phyloP scores from a whole-genome alignment of 2,113 vertebrate species.

The Herpetotheres cachinnans region DNA sequence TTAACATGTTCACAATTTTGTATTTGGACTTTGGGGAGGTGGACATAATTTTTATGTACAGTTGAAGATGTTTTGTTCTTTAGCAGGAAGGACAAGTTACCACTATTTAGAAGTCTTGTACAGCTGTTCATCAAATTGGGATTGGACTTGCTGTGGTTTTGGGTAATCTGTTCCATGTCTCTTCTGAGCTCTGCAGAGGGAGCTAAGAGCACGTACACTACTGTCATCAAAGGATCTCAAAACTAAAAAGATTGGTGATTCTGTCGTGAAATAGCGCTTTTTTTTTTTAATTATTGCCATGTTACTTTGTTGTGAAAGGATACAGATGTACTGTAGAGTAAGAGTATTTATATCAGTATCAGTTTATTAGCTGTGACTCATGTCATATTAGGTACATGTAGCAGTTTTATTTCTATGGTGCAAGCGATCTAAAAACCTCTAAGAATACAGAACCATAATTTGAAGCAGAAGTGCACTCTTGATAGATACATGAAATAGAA shows the following conservation, averaged over 20 bases:
- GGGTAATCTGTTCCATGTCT: neutral
- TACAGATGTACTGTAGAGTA: neutral
- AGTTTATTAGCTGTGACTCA: neutral
- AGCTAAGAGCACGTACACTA: neutral
- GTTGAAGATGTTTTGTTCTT: neutral
- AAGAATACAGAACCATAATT: neutral
- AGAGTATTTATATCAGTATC: neutral
- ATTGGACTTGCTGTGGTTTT: neutral
- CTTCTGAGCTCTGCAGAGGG: slow-evolving; percentile 23
- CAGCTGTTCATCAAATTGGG: neutral
- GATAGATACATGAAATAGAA: neutral
- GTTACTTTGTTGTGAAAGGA: neutral
- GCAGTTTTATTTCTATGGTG: neutral
- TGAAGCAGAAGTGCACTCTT: neutral
- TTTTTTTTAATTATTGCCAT: neutral
- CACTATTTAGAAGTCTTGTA: neutral
- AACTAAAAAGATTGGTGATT: neutral
- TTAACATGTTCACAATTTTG: neutral
- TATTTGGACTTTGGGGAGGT: neutral
- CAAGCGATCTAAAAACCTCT: neutral
- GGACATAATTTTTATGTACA: neutral
- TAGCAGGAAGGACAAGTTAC: neutral
- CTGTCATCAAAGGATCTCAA: neutral
- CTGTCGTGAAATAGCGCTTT: neutral
- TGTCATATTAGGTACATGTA: neutral